phyloP scores from a whole-genome alignment of 2,888 invertebrate genomes.

The Odiellus spinosus region DNA sequence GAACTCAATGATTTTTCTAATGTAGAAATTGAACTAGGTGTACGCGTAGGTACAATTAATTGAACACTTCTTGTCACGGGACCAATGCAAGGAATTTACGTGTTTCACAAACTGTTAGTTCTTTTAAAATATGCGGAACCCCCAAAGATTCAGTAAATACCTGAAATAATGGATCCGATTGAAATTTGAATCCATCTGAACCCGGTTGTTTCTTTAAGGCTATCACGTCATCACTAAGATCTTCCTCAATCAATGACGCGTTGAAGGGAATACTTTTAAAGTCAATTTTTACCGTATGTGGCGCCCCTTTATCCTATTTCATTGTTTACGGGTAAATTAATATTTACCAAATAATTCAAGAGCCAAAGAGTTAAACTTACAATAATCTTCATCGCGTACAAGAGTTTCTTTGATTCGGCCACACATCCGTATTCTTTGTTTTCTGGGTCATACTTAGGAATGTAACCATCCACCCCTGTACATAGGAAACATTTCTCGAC shows the following conservation, averaged over 20 bases:
- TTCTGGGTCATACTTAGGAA: constrained; percentile 30
- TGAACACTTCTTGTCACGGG: no score
- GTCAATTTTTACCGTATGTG: constrained; percentile 23
- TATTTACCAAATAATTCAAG: no score
- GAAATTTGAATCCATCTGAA: constrained; percentile 29
- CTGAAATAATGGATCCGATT: constrained; percentile 28
- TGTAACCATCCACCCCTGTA: constrained; percentile 30
- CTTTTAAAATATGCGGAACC: no score
- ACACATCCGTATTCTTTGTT: constrained; percentile 29
- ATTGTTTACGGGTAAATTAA: no score
- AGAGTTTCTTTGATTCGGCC: constrained; percentile 25
- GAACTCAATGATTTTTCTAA: no score
- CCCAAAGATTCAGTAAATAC: constrained; percentile 21
- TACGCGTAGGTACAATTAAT: no score
- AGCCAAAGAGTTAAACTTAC: constrained; percentile 24
- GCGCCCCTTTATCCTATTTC: constrained; percentile 27
- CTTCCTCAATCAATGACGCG: constrained; percentile 26
- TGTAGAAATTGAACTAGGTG: no score
- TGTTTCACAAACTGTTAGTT: no score
- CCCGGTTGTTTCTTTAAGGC: constrained; percentile 23
- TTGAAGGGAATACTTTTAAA: constrained; percentile 27
- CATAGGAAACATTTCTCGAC: constrained; percentile 31
- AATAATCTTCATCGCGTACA: constrained; percentile 27
- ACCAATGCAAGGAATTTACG: no score
- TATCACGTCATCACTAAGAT: constrained; percentile 20